Evolutionary conservation across 2,888 invertebrate genomes (phyloP), one percentile per base, ranked within the genome.

Genomic region (Matsumyia berberina): DNA sequence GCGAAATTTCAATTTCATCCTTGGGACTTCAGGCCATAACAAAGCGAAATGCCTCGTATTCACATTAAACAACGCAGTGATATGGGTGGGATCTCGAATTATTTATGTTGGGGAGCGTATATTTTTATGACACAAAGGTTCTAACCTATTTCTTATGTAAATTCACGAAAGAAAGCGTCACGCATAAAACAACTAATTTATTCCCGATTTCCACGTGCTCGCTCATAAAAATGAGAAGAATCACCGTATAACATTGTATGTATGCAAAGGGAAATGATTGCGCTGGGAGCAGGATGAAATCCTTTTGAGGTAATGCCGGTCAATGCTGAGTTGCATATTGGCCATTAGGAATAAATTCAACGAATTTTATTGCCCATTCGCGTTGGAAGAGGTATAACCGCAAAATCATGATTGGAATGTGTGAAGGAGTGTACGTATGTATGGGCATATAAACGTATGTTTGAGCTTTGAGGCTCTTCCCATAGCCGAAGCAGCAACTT

Each of bases 91-190:
- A 17, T 67, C 53, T 35, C 8, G 58, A 53, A 44, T 60, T 62
- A 60, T 77, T 60, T 77, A 77, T 62, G 58, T 24, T 24, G 44
- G 17, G 33, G 29, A 69, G 35, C 35, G 51, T 51, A 67, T 46
- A 51, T 55, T 60, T 60, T 60, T 69, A 53, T 62, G 58, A 46
- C 53, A 19, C 9, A 44, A 55, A n/a, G 15, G 17, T 35, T 44
- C 15, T 5, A 57, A 44, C 44, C 49, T 44, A 74, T 74, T 60
- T 74, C 44, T 17, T 44, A 80, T 74, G 80, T n/a, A 80, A 74
- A 80, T 74, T 46, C 19, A 5, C 29, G 31, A 44, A 19, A 58
- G 51, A 60, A 39, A 53, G 49, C 51, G 29, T 24, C 24, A 31
- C 46, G 67, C 51, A 44, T 58, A 19, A 57, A 49, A 42, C 42